Evolutionary conservation across 2,113 vertebrate genomes (phyloP), one percentile per base, ranked within the genome.

Genomic region (Thinocorus orbignyianus): DNA sequence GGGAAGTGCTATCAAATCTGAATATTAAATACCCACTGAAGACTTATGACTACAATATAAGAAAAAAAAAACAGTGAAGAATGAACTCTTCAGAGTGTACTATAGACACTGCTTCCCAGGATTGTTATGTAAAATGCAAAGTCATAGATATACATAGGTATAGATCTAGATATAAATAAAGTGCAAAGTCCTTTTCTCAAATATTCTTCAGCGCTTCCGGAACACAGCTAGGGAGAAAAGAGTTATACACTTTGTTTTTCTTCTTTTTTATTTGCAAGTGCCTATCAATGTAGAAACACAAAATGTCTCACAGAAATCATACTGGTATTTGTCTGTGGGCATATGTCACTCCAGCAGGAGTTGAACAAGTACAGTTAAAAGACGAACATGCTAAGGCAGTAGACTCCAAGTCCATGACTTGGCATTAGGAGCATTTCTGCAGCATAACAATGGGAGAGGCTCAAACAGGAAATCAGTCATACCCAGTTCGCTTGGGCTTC

Each of bases 301-400:
- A 60, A n/a, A 6, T 7, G 1, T 44, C 39, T 82, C 25, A 41
- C 57, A 46, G 54, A 82, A 80, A 26, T 72, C 26, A 6, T 14
- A 9, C 4, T 72, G 61, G 8, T 61, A 44, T 19, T 74, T 80
- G 7, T 71, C 77, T 71, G 28, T 30, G 19, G 49, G 48, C 22
- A 17, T 49, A 24, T 83, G 86, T 88, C 7, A 4, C 12, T 49
- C 37, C 25, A 66, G 77, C 33, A 74, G 55, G 54, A 78, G 24
- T 33, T 41, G 58, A 81, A 19, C 1, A 13, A 79, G 39, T 52
- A 41, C 12, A 52, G n/a, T 41, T 37, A 85, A 82, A 41, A 37
- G 22, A 62, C 2, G 3, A 66, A 13, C 15, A 42, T 0, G 0
- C 14, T 61, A 33, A 69, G 24, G n/a, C 52, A 54, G 16, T 39